These are phyloP conservation scores for Acromyrmex heyeri DNA, from an alignment of 1,140 invertebrate genomes.

Conservation along the genomic window DNA sequence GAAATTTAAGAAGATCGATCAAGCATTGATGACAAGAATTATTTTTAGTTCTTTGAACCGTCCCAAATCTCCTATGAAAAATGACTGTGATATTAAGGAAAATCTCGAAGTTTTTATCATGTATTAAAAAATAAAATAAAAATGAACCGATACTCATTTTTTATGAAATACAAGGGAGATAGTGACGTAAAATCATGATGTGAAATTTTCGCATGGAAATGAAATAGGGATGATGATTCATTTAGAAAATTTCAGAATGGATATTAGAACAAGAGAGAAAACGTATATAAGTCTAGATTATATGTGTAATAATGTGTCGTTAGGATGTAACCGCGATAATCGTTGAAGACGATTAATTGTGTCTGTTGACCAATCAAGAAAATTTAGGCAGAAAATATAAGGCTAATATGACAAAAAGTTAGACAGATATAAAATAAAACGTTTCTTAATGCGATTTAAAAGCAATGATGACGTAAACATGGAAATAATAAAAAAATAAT, in stretches of 20 bases:
- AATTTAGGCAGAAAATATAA: not conserved
- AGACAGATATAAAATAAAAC: not conserved
- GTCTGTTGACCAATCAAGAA: not conserved
- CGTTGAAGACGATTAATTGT: conserved; percentile 6
- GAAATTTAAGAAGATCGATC: conserved; percentile 8
- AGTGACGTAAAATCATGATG: not conserved
- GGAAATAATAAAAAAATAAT: conserved; percentile 30
- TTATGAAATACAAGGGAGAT: not conserved
- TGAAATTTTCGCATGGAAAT: not conserved
- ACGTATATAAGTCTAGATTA: not conserved
- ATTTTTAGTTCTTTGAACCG: conserved; percentile 8
- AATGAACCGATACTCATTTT: not conserved
- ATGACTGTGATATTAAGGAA: not conserved
- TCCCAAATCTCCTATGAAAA: not conserved
- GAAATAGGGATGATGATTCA: not conserved
- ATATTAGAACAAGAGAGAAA: not conserved
- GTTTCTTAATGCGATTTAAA: not conserved
- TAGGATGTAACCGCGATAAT: not conserved
- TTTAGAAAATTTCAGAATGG: not conserved
- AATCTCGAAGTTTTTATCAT: not conserved
- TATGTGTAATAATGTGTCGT: not conserved
- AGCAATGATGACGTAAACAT: conserved; percentile 47
- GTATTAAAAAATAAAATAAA: not conserved
- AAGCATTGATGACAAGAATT: conserved; percentile 7
- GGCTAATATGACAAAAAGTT: not conserved